Base-by-base conservation (phyloP, 2,113 vertebrate genomes). In the Orthonyx spaldingii region DNA sequence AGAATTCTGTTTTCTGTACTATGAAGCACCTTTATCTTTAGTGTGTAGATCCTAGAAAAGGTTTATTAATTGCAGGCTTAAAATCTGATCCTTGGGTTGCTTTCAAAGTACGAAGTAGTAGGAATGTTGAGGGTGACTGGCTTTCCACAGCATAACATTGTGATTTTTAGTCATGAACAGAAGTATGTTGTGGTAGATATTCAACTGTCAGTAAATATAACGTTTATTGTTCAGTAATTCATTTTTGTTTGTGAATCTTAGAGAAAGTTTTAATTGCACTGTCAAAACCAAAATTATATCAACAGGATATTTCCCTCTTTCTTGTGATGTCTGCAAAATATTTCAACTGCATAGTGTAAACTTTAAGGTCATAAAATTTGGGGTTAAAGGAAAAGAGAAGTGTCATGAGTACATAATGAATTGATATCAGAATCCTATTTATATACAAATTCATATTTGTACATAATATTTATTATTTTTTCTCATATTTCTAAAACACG, bases 61-160 rank as follows among this genome's bases (percentile, higher is more conserved):
- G 46, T 7, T 20, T 12, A 19, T 17, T 10, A 33, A 66, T 39
- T 63, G 19, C 6, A 68, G 20, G 27, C 32, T 72, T 69, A 59
- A 81, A 77, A 57, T 47, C 12, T 37, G 9, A 60, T 24, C 3
- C 5, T 14, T 44, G 35, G 7, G 13, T 82, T 56, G 85, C 17
- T 57, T 90, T 70, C n/a, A 52, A 82, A 46, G 10, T 32, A 74
- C 20, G 23, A 61, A 55, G 17, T 2, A n/a, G 6, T 10, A 69
- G 12, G 28, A 21, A 76, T 47, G 7, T 6, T 79, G 26, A 6
- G 6, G 13, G 3, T 32, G 32, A 57, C 7, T 1, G 1, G 3
- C 47, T 72, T 69, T 26, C 4, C 39, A 30, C 13, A 30, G 16
- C 2, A 22, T 17, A 65, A 56, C 90, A 41, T 9, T 26, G 13